Conservation (phyloP, 1,140 invertebrate species). For the Magallana ariakensis region DNA sequence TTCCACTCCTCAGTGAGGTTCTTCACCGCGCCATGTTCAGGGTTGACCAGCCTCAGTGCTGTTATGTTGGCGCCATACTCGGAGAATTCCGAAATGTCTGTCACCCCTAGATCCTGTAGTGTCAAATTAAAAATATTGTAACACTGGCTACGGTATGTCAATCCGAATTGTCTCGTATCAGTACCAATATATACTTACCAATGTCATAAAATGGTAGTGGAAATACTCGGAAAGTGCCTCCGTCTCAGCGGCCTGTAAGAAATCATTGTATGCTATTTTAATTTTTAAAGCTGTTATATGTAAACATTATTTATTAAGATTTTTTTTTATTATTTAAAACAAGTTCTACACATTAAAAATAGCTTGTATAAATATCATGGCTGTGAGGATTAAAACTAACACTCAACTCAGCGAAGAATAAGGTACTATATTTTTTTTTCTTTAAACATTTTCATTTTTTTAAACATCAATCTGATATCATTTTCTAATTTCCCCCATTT, state of each 20-base stretch:
- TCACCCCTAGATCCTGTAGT: neutral
- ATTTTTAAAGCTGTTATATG: too few species aligned
- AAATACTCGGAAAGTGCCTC: conserved; percentile 66
- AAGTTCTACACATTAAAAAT: too few species aligned
- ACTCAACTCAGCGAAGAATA: neutral
- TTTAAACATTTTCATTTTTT: too few species aligned
- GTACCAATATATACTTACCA: neutral
- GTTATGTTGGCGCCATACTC: neutral
- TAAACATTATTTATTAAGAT: too few species aligned
- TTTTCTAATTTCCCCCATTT: too few species aligned
- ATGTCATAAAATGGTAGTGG: conserved; percentile 11
- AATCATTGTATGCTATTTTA: neutral
- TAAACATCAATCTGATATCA: too few species aligned
- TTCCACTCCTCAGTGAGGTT: conserved; percentile 7
- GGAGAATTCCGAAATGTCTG: neutral
- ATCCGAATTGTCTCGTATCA: too few species aligned
- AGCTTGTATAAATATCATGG: too few species aligned
- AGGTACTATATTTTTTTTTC: neutral
- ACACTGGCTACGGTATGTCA: neutral
- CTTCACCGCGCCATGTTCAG: neutral
- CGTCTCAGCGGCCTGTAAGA: conserved; percentile 70
- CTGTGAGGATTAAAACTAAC: too few species aligned
- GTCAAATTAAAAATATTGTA: neutral
- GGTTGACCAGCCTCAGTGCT: neutral
- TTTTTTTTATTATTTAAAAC: too few species aligned